Evolutionary conservation across 2,888 invertebrate species (phyloP), one percentile per base, ranked within the genome.

Genomic region (Proisotoma minuta): DNA sequence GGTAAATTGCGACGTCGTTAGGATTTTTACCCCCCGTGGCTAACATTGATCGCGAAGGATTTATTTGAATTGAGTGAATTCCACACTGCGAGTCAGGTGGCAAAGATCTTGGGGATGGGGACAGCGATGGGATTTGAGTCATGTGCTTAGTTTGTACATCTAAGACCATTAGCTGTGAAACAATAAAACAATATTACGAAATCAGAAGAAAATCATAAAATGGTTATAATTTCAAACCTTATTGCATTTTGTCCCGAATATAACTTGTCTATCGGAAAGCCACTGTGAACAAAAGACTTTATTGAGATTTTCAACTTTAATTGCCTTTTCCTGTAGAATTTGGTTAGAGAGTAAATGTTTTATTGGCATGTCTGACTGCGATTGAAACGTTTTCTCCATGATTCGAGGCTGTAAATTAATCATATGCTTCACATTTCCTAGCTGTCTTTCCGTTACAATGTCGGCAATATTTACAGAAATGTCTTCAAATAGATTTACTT

Each of bases 211-310:
- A n/a, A n/a, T n/a, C n/a, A n/a, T n/a, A n/a, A n/a, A 27, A 50
- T 22, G 23, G 23, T 12, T 43, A 26, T 34, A 29, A 12, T 26
- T 48, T 47, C 24, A 28, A 78, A 91, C 90, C 85, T 93, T 94
- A 80, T 96, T 96, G 80, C 97, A 96, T 79, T 97, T 97, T 56
- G 96, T 96, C 59, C 96, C 97, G 78, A 95, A 93, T 23, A 95
- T 92, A 61, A 97, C 89, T 81, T 95, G 94, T 75, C 92, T 84
- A 79, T 93, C 91, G 73, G 91, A 92, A 40, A 97, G 82, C 96
- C 97, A 97, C 78, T 94, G 89, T 0, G 95, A 93, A 77, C 95
- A 93, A 81, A 96, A 97, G 63, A 91, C 91, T 80, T 92, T 92
- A 79, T 92, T 92, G 83, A 91, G 88, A 78, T 87, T 89, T 72